Conservation (phyloP, 2,888 invertebrate genomes). For the Epirrita christyi region DNA sequence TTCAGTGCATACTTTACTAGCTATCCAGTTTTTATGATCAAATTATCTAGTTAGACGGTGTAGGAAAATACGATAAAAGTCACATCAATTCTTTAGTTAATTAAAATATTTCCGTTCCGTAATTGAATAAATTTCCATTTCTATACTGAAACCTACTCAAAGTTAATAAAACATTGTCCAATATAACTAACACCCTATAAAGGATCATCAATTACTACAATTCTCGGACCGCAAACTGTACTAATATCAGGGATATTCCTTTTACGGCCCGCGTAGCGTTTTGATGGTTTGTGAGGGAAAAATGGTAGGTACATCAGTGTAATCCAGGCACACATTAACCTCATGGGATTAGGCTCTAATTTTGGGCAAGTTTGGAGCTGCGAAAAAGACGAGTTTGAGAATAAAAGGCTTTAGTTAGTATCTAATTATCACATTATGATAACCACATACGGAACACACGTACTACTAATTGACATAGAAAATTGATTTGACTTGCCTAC, state of each 20-base stretch:
- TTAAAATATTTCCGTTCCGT: no score
- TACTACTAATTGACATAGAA: no score
- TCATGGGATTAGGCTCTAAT: slow-evolving; percentile 24
- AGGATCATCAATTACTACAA: background rate
- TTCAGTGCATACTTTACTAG: no score
- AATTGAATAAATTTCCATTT: background rate
- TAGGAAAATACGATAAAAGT: no score
- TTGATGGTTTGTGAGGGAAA: background rate
- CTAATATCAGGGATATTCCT: background rate
- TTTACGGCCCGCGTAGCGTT: background rate
- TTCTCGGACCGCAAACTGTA: background rate
- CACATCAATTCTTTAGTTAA: no score
- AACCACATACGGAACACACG: no score
- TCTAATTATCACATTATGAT: no score
- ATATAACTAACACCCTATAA: background rate
- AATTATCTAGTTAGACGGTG: no score
- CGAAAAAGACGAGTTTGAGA: background rate
- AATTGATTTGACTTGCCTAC: no score
- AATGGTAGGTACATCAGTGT: background rate
- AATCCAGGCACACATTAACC: slow-evolving; percentile 17
- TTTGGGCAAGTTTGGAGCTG: slow-evolving; percentile 14
- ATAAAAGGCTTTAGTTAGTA: no score
- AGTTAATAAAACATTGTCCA: background rate
- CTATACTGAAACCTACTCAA: background rate
- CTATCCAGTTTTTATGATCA: no score